Evolutionary conservation across 2,113 vertebrate species (phyloP).

Genomic region (Abramis brama): DNA sequence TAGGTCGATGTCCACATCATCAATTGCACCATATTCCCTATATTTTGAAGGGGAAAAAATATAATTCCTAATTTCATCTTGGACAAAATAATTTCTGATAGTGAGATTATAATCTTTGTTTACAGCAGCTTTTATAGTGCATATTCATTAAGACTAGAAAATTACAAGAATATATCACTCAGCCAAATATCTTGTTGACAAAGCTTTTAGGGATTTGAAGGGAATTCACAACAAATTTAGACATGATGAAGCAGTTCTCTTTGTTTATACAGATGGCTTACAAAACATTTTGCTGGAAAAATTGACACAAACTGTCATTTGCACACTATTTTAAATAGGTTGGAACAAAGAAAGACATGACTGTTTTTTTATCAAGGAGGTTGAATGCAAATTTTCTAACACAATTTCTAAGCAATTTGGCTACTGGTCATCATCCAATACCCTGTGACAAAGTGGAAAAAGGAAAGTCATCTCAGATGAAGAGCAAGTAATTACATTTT

Average conservation of each 20-base stretch:
- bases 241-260: not conserved
- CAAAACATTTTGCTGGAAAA: not conserved
- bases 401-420: not conserved
- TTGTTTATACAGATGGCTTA: not conserved
- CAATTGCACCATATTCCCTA: conserved; percentile 94
- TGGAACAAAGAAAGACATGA: not conserved
- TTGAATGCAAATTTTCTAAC: not conserved
- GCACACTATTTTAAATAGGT: not conserved
- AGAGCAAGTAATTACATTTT: not conserved
- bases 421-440: not conserved
- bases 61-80: not conserved
- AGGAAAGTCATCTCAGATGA: not conserved
- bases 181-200: not conserved
- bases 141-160: not conserved
- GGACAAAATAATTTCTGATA: not conserved
- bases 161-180: not conserved
- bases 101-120: not conserved
- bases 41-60: conserved; percentile 35
- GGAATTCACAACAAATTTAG: not conserved
- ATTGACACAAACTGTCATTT: not conserved
- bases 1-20: conserved; percentile 92
- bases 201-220: not conserved
- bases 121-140: not conserved
- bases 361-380: not conserved
- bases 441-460: not conserved